These are phyloP conservation scores for Apolygus lucorum DNA, from an alignment of 1,140 invertebrate species.

Conservation along the genomic window DNA sequence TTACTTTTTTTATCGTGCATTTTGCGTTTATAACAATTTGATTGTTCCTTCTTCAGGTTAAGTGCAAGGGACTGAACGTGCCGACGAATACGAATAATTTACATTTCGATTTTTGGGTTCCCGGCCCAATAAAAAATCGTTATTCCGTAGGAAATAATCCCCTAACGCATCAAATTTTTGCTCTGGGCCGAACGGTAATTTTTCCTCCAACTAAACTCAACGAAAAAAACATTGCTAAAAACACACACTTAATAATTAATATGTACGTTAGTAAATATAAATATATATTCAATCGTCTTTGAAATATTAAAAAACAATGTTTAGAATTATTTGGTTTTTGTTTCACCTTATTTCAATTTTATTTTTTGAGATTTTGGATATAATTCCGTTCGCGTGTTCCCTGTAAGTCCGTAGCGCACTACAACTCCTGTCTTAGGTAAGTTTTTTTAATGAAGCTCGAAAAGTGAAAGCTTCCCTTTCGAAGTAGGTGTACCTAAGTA, in stretches of 20 bases:
- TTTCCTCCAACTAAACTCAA: neutral
- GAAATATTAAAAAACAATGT: neutral
- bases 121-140: neutral
- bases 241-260: slow-evolving; percentile 1
- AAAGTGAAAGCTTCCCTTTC: neutral
- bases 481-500: neutral
- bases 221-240: neutral
- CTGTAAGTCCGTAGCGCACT: slow-evolving; percentile 19
- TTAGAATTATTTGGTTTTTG: neutral
- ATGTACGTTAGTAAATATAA: slow-evolving; percentile 2
- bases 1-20: too few relatives aligned
- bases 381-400: slow-evolving; percentile 11
- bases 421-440: neutral
- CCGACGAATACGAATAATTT: too few relatives aligned
- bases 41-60: too few relatives aligned
- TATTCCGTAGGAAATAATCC: neutral
- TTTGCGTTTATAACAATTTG: too few relatives aligned
- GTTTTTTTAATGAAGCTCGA: neutral
- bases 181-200: neutral
- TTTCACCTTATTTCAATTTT: neutral
- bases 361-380: slow-evolving; percentile 3
- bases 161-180: neutral
- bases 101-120: neutral
- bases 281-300: slow-evolving; percentile 11
- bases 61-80: too few relatives aligned